Conservation (phyloP, 2,113 vertebrate genomes). For the Ctenodactylus gundi region DNA sequence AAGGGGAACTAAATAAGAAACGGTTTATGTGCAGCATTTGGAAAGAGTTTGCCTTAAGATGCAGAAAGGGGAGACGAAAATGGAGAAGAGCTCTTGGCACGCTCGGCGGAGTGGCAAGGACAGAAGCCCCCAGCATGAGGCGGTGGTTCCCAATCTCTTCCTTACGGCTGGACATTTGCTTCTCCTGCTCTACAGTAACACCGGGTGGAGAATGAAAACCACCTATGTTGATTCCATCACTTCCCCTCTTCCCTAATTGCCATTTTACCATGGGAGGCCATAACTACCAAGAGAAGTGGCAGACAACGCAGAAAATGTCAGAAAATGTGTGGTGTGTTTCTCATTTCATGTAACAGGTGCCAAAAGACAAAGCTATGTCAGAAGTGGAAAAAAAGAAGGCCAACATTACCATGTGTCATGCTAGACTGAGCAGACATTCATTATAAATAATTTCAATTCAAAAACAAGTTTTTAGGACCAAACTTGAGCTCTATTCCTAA, state of each 20-base stretch:
- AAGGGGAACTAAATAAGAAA: neutral
- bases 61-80: neutral
- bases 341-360: neutral
- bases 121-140: neutral
- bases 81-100: neutral
- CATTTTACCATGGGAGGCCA: neutral
- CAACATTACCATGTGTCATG: neutral
- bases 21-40: neutral
- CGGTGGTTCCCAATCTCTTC: neutral
- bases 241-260: neutral
- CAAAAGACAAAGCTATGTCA: neutral
- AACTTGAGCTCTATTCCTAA: neutral
- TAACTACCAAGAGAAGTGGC: neutral
- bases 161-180: neutral
- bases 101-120: neutral
- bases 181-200: conserved; percentile 11
- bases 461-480: neutral
- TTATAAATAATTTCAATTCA: neutral
- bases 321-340: neutral
- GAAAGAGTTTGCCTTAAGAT: neutral
- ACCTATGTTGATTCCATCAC: neutral
- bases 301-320: neutral
- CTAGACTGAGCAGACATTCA: neutral
- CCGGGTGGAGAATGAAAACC: neutral
- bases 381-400: neutral